These are phyloP conservation scores for Rhegmatorhina hoffmannsi DNA, from an alignment of 2,113 vertebrate genomes.

Conservation along the genomic window DNA sequence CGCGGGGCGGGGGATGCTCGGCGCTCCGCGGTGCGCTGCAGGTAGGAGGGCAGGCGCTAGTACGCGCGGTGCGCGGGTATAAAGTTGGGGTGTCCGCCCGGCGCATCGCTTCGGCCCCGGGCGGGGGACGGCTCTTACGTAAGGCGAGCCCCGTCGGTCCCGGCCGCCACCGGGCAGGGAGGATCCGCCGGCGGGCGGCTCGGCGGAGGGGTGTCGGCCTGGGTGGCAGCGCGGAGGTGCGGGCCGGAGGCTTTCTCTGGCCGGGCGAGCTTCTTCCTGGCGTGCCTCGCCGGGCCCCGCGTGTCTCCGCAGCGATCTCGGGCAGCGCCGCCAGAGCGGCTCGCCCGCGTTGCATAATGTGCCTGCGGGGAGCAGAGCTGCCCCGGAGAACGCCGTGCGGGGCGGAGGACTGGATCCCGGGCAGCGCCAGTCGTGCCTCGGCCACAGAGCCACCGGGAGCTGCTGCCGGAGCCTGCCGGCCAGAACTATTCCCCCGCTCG, in stretches of 20 bases:
- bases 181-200: neutral
- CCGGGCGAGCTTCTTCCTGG: neutral
- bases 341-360: neutral
- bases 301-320: neutral
- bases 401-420: neutral
- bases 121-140: slow-evolving; percentile 26
- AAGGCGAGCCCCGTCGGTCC: neutral
- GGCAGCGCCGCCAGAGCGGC: neutral
- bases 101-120: neutral
- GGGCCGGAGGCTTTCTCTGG: neutral
- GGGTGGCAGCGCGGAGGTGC: neutral
- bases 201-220: neutral
- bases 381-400: neutral
- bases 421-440: neutral
- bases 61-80: neutral
- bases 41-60: neutral
- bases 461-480: neutral
- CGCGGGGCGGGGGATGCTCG: neutral
- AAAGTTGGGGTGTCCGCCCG: slow-evolving; percentile 17
- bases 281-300: neutral
- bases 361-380: neutral
- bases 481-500: neutral
- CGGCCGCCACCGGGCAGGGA: neutral
- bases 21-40: neutral
- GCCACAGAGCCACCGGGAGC: neutral